Conservation (phyloP, 2,113 vertebrate species). For the Leucopternis melanops region DNA sequence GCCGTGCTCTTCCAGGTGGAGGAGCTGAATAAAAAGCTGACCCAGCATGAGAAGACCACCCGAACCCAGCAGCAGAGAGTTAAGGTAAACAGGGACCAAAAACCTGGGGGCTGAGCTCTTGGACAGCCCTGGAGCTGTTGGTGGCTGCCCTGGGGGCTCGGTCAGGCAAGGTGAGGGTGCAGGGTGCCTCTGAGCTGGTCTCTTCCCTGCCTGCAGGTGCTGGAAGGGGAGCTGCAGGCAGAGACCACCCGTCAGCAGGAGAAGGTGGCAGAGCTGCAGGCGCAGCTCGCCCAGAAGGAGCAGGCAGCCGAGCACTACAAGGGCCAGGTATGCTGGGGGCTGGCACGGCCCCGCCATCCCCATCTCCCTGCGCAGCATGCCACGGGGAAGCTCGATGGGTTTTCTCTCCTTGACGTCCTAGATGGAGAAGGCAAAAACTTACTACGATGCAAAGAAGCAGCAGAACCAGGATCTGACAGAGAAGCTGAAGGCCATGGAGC, state of each 20-base stretch:
- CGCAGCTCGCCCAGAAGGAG: conserved; percentile 76
- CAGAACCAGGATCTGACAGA: conserved; percentile 80
- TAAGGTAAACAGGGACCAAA: conserved; percentile 39
- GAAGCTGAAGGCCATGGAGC: conserved; percentile 72
- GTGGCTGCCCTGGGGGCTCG: neutral
- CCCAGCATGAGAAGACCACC: conserved; percentile 62
- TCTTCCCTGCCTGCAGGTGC: neutral
- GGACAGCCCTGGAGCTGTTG: neutral
- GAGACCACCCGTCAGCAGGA: conserved; percentile 49
- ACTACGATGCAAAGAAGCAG: conserved; percentile 86
- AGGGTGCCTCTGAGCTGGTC: rapidly evolving
- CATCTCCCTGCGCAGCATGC: rapidly evolving
- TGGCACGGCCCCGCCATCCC: rapidly evolving
- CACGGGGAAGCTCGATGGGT: rapidly evolving
- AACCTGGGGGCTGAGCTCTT: neutral
- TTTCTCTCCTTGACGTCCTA: neutral
- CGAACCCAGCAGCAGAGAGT: conserved; percentile 67
- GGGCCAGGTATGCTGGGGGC: conserved; percentile 72
- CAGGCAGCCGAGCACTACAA: conserved; percentile 86
- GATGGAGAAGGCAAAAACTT: conserved; percentile 85
- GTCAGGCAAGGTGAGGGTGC: too few relatives aligned
- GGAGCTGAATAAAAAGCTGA: conserved; percentile 72
- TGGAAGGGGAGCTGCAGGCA: conserved; percentile 64
- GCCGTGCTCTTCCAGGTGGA: conserved; percentile 51
- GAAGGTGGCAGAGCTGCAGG: conserved; percentile 69